Evolutionary conservation across 2,797 vertebrate genomes (phyloP), one percentile per base, ranked within the genome.

Genomic region (Emydoidea blandingii): DNA sequence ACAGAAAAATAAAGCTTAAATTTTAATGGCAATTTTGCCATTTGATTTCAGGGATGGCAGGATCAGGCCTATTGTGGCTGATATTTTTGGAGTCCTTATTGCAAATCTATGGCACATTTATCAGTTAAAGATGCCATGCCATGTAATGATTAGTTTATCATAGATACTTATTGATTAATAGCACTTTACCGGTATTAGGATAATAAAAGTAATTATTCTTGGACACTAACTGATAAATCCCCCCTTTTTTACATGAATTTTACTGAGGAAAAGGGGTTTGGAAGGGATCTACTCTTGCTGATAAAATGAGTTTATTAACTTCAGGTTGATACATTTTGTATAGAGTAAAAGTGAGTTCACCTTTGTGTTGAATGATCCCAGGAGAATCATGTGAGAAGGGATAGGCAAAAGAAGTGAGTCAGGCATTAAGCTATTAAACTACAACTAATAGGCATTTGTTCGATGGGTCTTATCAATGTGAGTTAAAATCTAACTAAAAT

Each of bases 401-500:
- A 90, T 5, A 92, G 56, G 50, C 79, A 89, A 89, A 95, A 89
- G 65, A 44, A 44, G 88, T 49, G 82, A 97, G 85, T 87, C 94
- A 79, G 86, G 50, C 57, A 82, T 95, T 87, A 92, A 96, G 53
- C 86, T 91, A 93, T 96, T 97, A 97, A 96, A 93, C 68, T 94
- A 89, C 91, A 97, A 79, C 93, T 97, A 96, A 96, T 9, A 95
- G 54, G 76, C 68, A 90, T 97, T 96, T 97, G 96, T 97, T 97
- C 94, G 97, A 41, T 93, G 83, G 86, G 87, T 79, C 90, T 98
- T 97, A 97, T 87, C 96, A 97, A 97, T 87, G 81, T 6, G 56
- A 96, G 79, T 97, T 95, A 88, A 97, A 97, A 95, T 93, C 78
- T 95, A 95, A 94, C 96, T 81, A 83, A 96, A 97, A 95, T 96